These are phyloP conservation scores for Ailurus styani DNA, from an alignment of 2,113 vertebrate species.

Conservation along the genomic window DNA sequence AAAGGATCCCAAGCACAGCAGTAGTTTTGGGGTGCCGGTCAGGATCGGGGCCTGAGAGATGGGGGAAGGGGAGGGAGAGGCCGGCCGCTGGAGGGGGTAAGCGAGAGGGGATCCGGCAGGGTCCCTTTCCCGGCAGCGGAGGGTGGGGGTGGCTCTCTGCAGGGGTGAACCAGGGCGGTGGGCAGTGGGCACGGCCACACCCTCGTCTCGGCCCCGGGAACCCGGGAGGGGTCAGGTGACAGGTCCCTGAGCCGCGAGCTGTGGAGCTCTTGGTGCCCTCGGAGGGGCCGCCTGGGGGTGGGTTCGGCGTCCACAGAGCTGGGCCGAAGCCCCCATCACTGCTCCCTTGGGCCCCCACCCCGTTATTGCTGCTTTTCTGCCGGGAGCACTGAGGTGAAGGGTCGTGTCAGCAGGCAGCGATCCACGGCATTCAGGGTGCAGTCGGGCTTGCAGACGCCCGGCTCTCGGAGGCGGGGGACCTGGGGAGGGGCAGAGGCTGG, in stretches of 20 bases:
- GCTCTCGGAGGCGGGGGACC: too few species aligned
- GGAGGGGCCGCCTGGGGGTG: rapidly evolving
- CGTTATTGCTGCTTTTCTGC: rapidly evolving
- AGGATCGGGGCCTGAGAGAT: background rate
- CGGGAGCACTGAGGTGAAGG: background rate
- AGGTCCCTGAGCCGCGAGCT: background rate
- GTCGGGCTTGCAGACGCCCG: rapidly evolving
- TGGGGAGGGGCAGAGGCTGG: background rate
- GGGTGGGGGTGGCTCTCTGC: background rate
- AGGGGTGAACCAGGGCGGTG: background rate
- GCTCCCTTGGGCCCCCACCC: rapidly evolving
- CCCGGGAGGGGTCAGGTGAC: background rate
- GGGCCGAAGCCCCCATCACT: rapidly evolving
- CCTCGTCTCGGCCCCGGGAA: background rate
- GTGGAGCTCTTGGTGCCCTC: background rate
- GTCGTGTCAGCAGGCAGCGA: background rate
- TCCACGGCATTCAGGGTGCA: rapidly evolving
- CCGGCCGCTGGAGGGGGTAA: rapidly evolving
- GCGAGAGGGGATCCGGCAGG: rapidly evolving
- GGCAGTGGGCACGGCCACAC: background rate
- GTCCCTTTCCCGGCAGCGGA: rapidly evolving
- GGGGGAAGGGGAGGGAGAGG: background rate
- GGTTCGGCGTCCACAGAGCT: background rate
- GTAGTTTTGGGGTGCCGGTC: background rate
- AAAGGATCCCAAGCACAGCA: background rate